Conservation (phyloP, 2,113 vertebrate species). For the Hippoglossus stenolepis region DNA sequence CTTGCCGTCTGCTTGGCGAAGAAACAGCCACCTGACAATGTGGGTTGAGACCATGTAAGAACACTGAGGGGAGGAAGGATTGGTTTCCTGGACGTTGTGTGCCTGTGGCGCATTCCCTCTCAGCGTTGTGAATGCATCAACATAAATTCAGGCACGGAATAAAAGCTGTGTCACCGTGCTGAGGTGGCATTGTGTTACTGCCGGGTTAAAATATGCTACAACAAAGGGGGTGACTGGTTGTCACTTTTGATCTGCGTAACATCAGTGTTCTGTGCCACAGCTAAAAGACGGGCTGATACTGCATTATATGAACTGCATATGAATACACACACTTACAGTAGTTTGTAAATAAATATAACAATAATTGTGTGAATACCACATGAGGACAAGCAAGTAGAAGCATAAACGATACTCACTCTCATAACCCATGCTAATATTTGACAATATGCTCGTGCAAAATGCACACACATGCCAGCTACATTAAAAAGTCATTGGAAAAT, state of each 20-base stretch:
- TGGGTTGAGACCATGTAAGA: conserved; percentile 31
- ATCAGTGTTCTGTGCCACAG: conserved; percentile 6
- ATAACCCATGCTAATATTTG: conserved; percentile 1
- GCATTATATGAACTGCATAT: background rate
- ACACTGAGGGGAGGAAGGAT: conserved; percentile 41
- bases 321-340: too few species aligned
- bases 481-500: conserved; percentile 59
- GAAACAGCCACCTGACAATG: conserved; percentile 37
- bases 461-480: conserved; percentile 25
- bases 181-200: conserved; percentile 55
- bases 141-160: conserved; percentile 59
- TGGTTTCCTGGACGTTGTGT: conserved; percentile 63
- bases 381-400: too few species aligned
- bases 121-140: conserved; percentile 63
- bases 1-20: conserved; percentile 9
- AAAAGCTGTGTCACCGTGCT: conserved; percentile 74
- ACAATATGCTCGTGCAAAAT: conserved; percentile 3
- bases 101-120: conserved; percentile 53
- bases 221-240: conserved; percentile 45
- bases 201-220: conserved; percentile 42
- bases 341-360: too few species aligned
- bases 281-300: conserved; percentile 12
- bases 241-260: conserved; percentile 44
- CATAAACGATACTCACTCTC: background rate
- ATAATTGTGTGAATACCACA: too few species aligned